These are phyloP conservation scores for Triplophysa tibetana DNA, from an alignment of 2,113 vertebrate species.

Conservation along the genomic window DNA sequence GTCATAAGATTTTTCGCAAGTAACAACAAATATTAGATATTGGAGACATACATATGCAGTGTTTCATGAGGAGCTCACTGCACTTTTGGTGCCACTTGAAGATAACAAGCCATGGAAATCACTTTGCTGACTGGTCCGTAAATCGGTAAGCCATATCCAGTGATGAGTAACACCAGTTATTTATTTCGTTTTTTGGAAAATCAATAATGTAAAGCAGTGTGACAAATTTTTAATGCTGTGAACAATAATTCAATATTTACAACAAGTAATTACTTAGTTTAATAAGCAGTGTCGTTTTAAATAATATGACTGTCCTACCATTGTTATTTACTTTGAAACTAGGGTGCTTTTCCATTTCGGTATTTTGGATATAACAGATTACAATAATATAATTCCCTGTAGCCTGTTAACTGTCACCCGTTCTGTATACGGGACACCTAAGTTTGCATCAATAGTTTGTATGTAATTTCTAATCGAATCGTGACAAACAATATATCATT, in stretches of 20 bases:
- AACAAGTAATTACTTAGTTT: too few species aligned
- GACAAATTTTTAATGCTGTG: too few species aligned
- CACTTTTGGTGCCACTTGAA: background rate
- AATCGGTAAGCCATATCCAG: slow-evolving; percentile 38
- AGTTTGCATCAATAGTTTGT: too few species aligned
- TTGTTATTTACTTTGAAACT: background rate
- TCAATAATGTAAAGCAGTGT: background rate
- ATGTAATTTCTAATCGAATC: too few species aligned
- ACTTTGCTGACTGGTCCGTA: background rate
- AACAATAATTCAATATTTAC: too few species aligned
- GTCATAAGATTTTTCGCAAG: slow-evolving; percentile 5
- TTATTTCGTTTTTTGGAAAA: background rate
- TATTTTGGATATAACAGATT: background rate
- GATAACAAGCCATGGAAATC: background rate
- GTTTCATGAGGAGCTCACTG: background rate
- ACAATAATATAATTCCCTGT: background rate
- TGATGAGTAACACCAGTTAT: background rate
- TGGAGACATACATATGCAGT: background rate
- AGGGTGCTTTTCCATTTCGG: background rate
- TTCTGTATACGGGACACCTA: too few species aligned
- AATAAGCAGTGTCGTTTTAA: too few species aligned
- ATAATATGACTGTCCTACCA: background rate
- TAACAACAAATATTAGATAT: background rate
- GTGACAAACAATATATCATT: too few species aligned
- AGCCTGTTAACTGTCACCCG: too few species aligned